phyloP scores from a whole-genome alignment of 2,113 vertebrate genomes.

The Heloderma charlesbogerti region DNA sequence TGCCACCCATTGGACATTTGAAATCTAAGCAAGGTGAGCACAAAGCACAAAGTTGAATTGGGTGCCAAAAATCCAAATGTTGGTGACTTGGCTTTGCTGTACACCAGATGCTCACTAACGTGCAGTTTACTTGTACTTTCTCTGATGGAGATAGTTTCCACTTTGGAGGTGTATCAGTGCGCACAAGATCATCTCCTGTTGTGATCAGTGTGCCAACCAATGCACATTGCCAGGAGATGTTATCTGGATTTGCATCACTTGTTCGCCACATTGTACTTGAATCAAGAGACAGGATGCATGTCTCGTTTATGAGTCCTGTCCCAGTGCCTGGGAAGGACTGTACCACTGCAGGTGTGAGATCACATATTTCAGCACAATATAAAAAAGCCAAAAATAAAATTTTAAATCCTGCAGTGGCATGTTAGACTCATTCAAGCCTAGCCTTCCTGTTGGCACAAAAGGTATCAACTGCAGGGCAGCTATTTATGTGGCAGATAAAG shows the following conservation, averaged over 20 bases:
- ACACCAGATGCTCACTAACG: neutral
- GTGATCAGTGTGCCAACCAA: neutral
- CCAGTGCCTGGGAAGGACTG: neutral
- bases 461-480: neutral
- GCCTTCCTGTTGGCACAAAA: neutral
- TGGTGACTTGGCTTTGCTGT: neutral
- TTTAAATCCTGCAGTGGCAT: neutral
- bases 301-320: neutral
- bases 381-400: neutral
- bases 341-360: neutral
- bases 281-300: neutral
- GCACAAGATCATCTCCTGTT: neutral
- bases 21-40: neutral
- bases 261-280: neutral
- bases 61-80: no score
- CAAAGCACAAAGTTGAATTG: neutral
- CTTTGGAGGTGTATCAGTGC: neutral
- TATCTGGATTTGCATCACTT: neutral
- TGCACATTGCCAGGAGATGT: neutral
- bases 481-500: neutral
- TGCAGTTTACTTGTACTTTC: neutral
- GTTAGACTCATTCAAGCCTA: neutral
- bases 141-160: neutral
- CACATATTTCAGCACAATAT: neutral
- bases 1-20: neutral